These are phyloP conservation scores for Drosophila mercatorum DNA, from an alignment of 2,888 invertebrate genomes.

Conservation along the genomic window DNA sequence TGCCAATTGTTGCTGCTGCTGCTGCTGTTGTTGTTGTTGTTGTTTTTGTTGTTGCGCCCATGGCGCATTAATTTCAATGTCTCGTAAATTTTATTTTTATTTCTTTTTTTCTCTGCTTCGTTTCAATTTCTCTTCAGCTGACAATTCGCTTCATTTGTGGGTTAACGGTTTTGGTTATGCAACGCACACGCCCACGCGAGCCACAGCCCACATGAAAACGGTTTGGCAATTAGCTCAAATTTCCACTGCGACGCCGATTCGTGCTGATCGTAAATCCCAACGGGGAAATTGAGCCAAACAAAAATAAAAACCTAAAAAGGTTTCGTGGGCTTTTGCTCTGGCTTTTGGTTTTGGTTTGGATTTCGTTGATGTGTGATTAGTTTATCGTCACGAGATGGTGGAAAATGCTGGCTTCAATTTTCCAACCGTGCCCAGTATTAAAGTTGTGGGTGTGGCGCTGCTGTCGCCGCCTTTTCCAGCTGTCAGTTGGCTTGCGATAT, in stretches of 20 bases:
- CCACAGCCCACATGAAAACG: conserved; percentile 43
- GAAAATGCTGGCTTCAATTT: conserved; percentile 80
- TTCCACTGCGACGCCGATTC: conserved; percentile 39
- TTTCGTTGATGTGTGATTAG: conserved; percentile 42
- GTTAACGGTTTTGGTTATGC: conserved; percentile 64
- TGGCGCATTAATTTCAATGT: conserved; percentile 60
- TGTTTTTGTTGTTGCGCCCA: conserved; percentile 32
- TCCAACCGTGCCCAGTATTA: conserved; percentile 76
- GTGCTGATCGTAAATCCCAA: conserved; percentile 17
- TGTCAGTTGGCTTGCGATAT: conserved; percentile 47
- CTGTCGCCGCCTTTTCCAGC: conserved; percentile 57
- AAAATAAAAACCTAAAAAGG: not conserved
- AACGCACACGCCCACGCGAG: conserved; percentile 49
- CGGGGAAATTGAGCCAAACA: conserved; percentile 17
- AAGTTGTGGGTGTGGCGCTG: conserved; percentile 64
- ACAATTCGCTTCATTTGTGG: conserved; percentile 50
- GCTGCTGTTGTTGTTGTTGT: conserved; percentile 17
- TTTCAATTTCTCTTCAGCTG: conserved; percentile 53
- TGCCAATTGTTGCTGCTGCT: conserved; percentile 39
- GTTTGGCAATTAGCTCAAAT: conserved; percentile 62
- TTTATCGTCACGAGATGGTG: conserved; percentile 73
- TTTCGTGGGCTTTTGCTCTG: conserved; percentile 32
- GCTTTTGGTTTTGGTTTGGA: conserved; percentile 38
- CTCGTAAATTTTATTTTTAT: conserved; percentile 37
- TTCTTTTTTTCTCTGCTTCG: conserved; percentile 29